Percentiles rank a stretch among this genome's conserved stretches.
phyloP scores from a whole-genome alignment of 2,888 invertebrate genomes.

The Oithona nana region DNA sequence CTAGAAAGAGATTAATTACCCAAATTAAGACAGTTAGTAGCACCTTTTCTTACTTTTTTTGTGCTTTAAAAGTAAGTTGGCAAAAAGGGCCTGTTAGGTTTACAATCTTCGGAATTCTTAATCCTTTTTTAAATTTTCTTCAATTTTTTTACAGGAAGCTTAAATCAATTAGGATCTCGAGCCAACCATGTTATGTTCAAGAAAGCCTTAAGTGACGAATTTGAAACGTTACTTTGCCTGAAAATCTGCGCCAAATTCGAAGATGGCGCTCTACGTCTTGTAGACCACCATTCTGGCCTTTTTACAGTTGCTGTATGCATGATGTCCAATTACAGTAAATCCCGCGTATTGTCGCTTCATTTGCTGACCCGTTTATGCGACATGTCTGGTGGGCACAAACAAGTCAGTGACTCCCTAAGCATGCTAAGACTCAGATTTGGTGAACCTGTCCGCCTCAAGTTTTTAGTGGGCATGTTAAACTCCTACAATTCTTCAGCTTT shows the following conservation, averaged over 20 bases:
- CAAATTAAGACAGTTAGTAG: too few species aligned
- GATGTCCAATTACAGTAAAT: constrained; percentile 37
- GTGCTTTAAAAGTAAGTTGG: too few species aligned
- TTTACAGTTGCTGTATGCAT: constrained; percentile 29
- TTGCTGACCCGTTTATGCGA: constrained; percentile 62
- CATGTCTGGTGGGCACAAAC: constrained; percentile 44
- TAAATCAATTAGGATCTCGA: constrained; percentile 10
- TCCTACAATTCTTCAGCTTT: constrained; percentile 26
- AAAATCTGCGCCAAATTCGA: constrained; percentile 56
- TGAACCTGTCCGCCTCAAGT: constrained; percentile 76
- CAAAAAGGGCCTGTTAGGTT: too few species aligned
- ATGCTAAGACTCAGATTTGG: constrained; percentile 68
- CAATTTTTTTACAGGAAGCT: constrained; percentile 3
- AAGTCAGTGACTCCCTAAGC: constrained; percentile 74
- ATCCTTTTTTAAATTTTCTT: too few species aligned
- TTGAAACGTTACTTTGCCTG: constrained; percentile 71
- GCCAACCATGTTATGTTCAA: constrained; percentile 42
- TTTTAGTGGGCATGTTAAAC: constrained; percentile 69
- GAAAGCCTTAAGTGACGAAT: constrained; percentile 59
- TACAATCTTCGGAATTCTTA: too few species aligned
- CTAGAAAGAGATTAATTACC: too few species aligned
- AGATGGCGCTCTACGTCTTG: constrained; percentile 55
- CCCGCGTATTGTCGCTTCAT: constrained; percentile 31
- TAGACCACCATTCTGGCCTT: constrained; percentile 56
- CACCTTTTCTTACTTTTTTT: too few species aligned